A percentile compares a stretch with the other conserved stretches of the same genome.
Evolutionary conservation across 2,113 vertebrate species (phyloP).

Genomic region (Megalops atlanticus): DNA sequence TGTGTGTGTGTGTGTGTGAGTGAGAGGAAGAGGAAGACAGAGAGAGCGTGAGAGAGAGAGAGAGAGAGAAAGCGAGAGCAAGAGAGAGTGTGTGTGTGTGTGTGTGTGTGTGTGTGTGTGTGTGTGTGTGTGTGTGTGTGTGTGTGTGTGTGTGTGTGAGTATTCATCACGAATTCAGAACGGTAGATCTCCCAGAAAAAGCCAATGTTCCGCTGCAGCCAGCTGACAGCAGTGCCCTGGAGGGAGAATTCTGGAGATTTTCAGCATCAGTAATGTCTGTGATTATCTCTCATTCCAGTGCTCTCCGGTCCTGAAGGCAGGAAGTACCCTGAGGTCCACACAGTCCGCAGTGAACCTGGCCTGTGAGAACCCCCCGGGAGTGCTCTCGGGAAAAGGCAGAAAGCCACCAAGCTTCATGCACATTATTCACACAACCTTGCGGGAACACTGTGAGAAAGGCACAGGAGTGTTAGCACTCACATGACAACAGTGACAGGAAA

Average conservation of each 20-base stretch:
- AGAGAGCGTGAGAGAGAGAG: too few relatives aligned
- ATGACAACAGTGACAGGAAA: too few relatives aligned
- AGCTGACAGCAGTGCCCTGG: neutral
- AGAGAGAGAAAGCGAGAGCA: too few relatives aligned
- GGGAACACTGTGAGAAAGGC: too few relatives aligned
- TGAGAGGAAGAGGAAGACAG: too few relatives aligned
- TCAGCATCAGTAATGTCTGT: constrained; percentile 7
- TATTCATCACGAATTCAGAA: too few relatives aligned
- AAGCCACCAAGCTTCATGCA: neutral
- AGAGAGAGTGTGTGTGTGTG: neutral
- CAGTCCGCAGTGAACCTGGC: too few relatives aligned
- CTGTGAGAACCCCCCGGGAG: too few relatives aligned
- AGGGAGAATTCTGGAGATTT: neutral
- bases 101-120: constrained; percentile 13
- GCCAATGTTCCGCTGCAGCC: neutral
- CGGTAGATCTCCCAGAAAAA: neutral
- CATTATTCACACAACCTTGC: neutral
- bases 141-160: constrained; percentile 21
- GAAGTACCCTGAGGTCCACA: neutral
- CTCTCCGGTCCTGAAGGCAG: neutral
- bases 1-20: neutral
- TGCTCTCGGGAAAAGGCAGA: too few relatives aligned
- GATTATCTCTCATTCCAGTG: neutral
- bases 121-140: constrained; percentile 10
- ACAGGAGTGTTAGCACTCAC: too few relatives aligned